phyloP scores from a whole-genome alignment of 2,113 vertebrate genomes.

The Aplodontia rufa region DNA sequence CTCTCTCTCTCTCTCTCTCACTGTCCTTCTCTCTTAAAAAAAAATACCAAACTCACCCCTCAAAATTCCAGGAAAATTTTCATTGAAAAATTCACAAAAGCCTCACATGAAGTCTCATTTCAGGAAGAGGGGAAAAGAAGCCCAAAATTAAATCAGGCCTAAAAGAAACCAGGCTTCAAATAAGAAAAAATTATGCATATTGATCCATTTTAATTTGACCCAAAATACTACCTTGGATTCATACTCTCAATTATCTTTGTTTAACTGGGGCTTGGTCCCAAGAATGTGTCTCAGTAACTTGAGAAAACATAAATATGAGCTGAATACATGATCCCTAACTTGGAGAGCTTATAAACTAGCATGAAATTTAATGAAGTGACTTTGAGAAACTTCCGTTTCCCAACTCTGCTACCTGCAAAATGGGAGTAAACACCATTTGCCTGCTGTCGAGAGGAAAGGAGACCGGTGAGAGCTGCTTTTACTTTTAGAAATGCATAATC shows the following conservation, averaged over 20 bases:
- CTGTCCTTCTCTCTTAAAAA: too few relatives aligned
- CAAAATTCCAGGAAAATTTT: background rate
- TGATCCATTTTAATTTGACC: background rate
- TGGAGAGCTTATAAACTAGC: background rate
- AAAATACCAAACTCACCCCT: background rate
- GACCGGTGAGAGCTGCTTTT: background rate
- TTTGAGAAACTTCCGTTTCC: slow-evolving; percentile 26
- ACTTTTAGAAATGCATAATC: background rate
- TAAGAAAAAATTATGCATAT: background rate
- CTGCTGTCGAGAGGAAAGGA: background rate
- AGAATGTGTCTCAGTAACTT: background rate
- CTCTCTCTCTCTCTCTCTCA: too few relatives aligned
- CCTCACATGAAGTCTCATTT: background rate
- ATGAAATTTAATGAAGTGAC: background rate
- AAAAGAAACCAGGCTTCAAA: background rate
- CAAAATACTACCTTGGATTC: background rate
- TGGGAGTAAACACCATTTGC: background rate
- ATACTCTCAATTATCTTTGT: background rate
- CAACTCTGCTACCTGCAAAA: background rate
- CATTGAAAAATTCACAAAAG: background rate
- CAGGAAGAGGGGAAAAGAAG: background rate
- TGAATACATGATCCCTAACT: background rate
- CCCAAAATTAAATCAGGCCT: background rate
- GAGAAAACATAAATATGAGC: background rate
- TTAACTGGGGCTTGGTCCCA: background rate